Percentiles rank a stretch among this genome's conserved stretches.
Evolutionary conservation across 2,888 invertebrate genomes (phyloP).

Genomic region (Eupeodes luniger): DNA sequence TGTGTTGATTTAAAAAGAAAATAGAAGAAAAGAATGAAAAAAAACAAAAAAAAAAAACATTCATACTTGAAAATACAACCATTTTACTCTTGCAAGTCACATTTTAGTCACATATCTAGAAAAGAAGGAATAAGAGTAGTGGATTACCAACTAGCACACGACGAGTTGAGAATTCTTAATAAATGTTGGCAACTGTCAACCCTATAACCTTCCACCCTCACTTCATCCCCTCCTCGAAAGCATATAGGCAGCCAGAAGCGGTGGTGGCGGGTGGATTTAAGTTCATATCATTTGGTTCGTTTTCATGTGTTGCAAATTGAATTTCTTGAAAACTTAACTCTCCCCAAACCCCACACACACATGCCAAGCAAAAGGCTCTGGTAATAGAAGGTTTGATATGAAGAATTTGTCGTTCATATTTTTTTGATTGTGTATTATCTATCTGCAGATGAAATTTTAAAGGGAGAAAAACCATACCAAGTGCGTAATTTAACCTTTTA

Average conservation of each 20-base stretch:
- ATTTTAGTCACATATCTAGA: not conserved
- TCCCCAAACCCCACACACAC: not conserved
- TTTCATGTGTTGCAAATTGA: conserved; percentile 53
- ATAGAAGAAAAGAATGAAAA: not conserved
- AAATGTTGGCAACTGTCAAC: conserved; percentile 23
- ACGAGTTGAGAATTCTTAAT: conserved; percentile 44
- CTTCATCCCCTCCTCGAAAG: not conserved
- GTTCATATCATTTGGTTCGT: conserved; percentile 20
- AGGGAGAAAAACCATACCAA: not conserved
- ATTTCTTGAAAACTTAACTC: conserved; percentile 47
- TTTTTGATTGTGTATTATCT: too few species aligned
- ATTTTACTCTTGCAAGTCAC: conserved; percentile 1
- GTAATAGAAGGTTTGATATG: not conserved
- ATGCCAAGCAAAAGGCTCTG: not conserved
- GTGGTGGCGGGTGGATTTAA: conserved; percentile 29
- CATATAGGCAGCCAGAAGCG: not conserved
- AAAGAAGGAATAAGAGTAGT: not conserved
- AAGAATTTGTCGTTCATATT: not conserved
- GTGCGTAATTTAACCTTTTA: not conserved
- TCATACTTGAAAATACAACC: not conserved
- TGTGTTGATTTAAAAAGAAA: not conserved
- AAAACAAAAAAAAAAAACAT: not conserved
- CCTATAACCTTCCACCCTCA: too few species aligned
- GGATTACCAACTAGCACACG: not conserved
- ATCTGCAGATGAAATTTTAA: not conserved